These are phyloP conservation scores for Oxyura jamaicensis DNA, from an alignment of 2,113 vertebrate species.

Conservation along the genomic window DNA sequence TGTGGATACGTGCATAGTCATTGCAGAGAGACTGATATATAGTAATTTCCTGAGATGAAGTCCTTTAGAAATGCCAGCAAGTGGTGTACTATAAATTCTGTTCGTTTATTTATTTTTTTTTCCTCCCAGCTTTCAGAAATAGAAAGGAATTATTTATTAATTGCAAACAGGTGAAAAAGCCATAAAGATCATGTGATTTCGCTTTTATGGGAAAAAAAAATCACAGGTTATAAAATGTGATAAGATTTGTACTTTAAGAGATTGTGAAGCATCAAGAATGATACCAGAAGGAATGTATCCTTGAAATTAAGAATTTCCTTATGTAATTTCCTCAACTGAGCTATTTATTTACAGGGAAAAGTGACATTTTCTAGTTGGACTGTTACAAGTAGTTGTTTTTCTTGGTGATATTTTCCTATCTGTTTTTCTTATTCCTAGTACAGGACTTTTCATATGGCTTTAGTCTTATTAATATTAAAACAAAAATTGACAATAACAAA, in stretches of 20 bases:
- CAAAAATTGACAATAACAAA: not conserved
- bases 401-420: not conserved
- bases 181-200: not conserved
- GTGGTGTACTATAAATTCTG: not conserved
- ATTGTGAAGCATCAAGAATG: not conserved
- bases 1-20: not conserved
- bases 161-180: not conserved
- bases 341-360: not conserved
- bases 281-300: not conserved
- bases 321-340: not conserved
- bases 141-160: not conserved
- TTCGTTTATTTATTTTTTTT: not conserved
- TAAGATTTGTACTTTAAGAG: not conserved
- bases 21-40: not conserved
- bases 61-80: not conserved
- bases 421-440: not conserved
- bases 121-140: not conserved
- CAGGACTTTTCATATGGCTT: not conserved
- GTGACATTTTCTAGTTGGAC: not conserved
- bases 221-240: not conserved
- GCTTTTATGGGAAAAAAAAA: not conserved
- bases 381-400: not conserved
- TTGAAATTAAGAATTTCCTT: not conserved
- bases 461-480: not conserved
- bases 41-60: constrained; percentile 13